Conservation (phyloP, 2,113 vertebrate species). For the Nyctibius bracteatus region DNA sequence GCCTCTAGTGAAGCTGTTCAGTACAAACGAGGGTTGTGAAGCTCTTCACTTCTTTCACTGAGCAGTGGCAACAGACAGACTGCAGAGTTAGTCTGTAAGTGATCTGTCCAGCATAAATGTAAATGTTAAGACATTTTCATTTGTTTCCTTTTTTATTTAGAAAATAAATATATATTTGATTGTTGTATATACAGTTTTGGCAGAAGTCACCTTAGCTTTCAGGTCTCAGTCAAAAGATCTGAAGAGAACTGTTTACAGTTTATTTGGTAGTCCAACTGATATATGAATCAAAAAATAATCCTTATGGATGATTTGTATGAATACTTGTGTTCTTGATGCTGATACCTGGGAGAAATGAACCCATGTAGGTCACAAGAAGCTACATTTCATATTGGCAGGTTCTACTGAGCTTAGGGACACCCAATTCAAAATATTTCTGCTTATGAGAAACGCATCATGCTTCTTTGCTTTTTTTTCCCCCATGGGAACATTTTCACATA, state of each 20-base stretch:
- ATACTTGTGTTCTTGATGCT: neutral
- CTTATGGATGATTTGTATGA: neutral
- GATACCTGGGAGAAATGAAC: neutral
- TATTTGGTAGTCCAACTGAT: neutral
- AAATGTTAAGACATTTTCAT: neutral
- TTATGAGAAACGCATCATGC: neutral
- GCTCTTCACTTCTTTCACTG: neutral
- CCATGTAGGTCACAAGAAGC: neutral
- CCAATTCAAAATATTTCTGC: neutral
- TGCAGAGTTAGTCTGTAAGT: neutral
- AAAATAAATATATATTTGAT: neutral
- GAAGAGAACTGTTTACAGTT: neutral
- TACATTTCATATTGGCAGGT: neutral
- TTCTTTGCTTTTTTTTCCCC: neutral
- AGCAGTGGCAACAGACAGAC: neutral
- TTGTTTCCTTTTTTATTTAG: neutral
- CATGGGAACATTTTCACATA: neutral
- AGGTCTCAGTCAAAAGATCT: neutral
- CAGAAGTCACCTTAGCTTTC: neutral
- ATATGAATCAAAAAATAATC: neutral
- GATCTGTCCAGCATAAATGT: neutral
- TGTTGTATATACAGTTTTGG: neutral
- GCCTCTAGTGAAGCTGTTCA: neutral
- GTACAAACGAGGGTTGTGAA: neutral
- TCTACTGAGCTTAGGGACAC: neutral